Evolutionary conservation across 1,140 invertebrate species (phyloP), one percentile per base, ranked within the genome.

Genomic region (Hirudo medicinalis): DNA sequence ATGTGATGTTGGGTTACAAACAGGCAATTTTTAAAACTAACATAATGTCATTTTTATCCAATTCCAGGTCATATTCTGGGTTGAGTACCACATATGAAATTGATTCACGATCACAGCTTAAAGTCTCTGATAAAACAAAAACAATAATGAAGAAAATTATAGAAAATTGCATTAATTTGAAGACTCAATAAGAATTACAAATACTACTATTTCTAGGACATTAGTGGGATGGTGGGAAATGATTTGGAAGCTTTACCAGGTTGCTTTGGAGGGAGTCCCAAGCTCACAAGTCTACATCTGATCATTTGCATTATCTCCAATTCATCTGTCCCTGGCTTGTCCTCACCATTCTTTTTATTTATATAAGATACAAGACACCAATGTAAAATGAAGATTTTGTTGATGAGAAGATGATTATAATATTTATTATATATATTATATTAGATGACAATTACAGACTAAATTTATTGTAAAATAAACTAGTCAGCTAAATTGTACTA

Each of bases 81-180:
- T 99, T 99, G 78, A 97, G 97, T 76, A 99, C 96, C 71, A 97
- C 94, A 83, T 97, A 99, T 2, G 93, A 97, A 11, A 98, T 85
- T 74, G 88, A 91, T 82, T 90, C 92, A 54, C 91, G 84, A 67
- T 80, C 79, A 40, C 78, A 82, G 75, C 76, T 79, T 0, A 92
- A 90, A 79, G 94, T 91, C 81, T 92, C 92, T 84, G 76, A 29
- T 55, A 19, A n/a, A 60, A 32, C 29, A 27, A 36, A 63, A 17
- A 13, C 27, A 20, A 43, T 22, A 70, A 5, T 43, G 36, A 19
- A 49, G 36, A 36, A 71, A 71, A 29, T 6, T 6, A 36, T 11
- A 20, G 25, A 27, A 19, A 36, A 20, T 40, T 36, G n/a, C 69
- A 15, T 72, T 40, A 32, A 36, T 36, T 36, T n/a, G 36, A 17